Base-by-base conservation (phyloP, 1,140 invertebrate genomes). In the Capitella teleta region DNA sequence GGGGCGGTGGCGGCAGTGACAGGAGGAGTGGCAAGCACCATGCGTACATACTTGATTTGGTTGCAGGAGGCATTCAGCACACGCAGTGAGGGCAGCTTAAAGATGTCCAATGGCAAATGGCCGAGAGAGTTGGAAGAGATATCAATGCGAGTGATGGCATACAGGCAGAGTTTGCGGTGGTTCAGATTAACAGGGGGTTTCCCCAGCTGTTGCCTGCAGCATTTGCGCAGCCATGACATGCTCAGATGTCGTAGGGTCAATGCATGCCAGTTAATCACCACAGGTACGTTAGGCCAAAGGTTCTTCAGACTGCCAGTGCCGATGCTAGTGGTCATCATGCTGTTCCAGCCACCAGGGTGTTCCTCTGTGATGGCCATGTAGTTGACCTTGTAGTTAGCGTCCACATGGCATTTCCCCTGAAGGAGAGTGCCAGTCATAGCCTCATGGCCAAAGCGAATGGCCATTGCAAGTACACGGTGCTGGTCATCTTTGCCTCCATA, bases 251-350 rank as follows among this genome's bases (percentile, higher is more conserved):
- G 80, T 21, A 82, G 77, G 64, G 82, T 82, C 5, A 73, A 54
- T 23, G 62, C 57, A 57, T 96, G 85, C 94, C 94, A 98, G 70
- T 93, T 89, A 3, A 98, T 80, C 79, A 92, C 91, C 0, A 92
- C 89, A 0, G 92, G 79, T 32, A 78, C 81, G 44, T 83, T 83
- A 5, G 92, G 91, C 63, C 19, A 57, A 26, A 24, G 32, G 49
- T 37, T 52, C 28, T 42, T 57, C 19, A 46, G 6, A n/a, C 19
- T 28, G 14, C 14, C 8, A 10, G 2, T 36, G 19, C n/a, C 18
- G 6, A 18, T 18, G 8, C 3, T 4, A 5, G 8, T n/a, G 2
- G 25, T 25, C 42, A 18, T 52, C 19, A 44, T 42, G 12, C 57
- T 25, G 10, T 16, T 32, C 23, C 25, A 23, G 19, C 30, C 10